Percentiles rank a stretch among this genome's conserved stretches.
These are phyloP conservation scores for Leptopilina boulardi DNA, from an alignment of 1,140 invertebrate species.

Conservation along the genomic window DNA sequence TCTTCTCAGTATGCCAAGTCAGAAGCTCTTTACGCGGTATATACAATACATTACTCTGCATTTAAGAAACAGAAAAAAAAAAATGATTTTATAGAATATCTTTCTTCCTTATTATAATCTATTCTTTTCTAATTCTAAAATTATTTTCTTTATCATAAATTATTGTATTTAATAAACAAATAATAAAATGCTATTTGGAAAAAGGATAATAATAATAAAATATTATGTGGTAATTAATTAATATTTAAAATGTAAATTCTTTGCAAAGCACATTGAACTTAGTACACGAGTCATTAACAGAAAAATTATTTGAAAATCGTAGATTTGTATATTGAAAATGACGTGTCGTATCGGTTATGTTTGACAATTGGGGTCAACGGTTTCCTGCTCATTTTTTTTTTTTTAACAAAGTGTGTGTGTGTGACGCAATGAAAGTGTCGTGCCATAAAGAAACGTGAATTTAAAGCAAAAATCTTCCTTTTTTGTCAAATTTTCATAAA, in stretches of 20 bases:
- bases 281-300: neutral
- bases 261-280: neutral
- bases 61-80: constrained; percentile 29
- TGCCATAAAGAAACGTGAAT: constrained; percentile 23
- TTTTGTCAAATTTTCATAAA: neutral
- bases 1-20: constrained; percentile 56
- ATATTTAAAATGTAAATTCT: neutral
- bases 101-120: no score
- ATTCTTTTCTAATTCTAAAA: no score
- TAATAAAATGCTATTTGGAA: no score
- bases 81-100: no score
- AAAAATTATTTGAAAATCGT: constrained; percentile 17
- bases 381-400: constrained; percentile 7
- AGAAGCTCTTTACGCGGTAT: constrained; percentile 50
- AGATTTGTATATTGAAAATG: constrained; percentile 16
- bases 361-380: constrained; percentile 24
- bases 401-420: neutral
- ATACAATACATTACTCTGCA: constrained; percentile 43
- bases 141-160: no score
- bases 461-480: neutral
- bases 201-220: no score
- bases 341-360: constrained; percentile 1
- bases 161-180: no score
- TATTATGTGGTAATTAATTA: no score
- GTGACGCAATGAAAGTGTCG: constrained; percentile 22